Conservation (phyloP, 2,888 invertebrate genomes). For the Andrena haemorrhoa region DNA sequence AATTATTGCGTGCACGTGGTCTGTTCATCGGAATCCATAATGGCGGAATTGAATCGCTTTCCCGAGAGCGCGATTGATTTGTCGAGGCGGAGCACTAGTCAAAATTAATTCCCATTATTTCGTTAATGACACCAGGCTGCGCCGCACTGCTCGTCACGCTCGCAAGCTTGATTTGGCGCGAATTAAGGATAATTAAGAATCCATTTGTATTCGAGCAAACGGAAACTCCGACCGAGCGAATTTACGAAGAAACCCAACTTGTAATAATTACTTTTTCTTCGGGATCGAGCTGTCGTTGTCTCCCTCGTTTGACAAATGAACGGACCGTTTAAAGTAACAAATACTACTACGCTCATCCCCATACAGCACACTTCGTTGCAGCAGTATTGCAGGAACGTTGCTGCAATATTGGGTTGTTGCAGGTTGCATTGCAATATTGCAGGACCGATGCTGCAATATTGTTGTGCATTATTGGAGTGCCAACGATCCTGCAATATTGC, state of each 20-base stretch:
- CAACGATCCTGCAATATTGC: too few relatives aligned
- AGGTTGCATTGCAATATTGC: too few relatives aligned
- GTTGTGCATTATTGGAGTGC: too few relatives aligned
- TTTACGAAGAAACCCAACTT: conserved; percentile 38
- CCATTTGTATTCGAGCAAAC: conserved; percentile 62
- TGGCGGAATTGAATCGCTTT: conserved; percentile 75
- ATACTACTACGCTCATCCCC: background rate
- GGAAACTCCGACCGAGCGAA: conserved; percentile 42
- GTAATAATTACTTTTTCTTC: conserved; percentile 47
- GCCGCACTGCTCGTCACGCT: conserved; percentile 68
- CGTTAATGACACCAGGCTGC: conserved; percentile 75
- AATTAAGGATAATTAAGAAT: conserved; percentile 77
- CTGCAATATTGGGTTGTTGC: too few relatives aligned
- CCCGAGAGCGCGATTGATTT: conserved; percentile 75
- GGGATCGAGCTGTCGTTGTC: conserved; percentile 5
- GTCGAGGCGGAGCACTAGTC: conserved; percentile 76
- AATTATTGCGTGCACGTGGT: conserved; percentile 72
- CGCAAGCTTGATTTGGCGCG: conserved; percentile 71
- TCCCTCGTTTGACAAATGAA: background rate
- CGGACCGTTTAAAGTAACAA: conserved; percentile 2
- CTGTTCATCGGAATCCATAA: conserved; percentile 74
- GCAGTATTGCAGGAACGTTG: too few relatives aligned
- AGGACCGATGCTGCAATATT: too few relatives aligned
- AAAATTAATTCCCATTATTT: conserved; percentile 77
- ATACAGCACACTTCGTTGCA: too few relatives aligned